Evolutionary conservation across 2,888 invertebrate species (phyloP), one percentile per base, ranked within the genome.

Genomic region (Hypena proboscidalis): DNA sequence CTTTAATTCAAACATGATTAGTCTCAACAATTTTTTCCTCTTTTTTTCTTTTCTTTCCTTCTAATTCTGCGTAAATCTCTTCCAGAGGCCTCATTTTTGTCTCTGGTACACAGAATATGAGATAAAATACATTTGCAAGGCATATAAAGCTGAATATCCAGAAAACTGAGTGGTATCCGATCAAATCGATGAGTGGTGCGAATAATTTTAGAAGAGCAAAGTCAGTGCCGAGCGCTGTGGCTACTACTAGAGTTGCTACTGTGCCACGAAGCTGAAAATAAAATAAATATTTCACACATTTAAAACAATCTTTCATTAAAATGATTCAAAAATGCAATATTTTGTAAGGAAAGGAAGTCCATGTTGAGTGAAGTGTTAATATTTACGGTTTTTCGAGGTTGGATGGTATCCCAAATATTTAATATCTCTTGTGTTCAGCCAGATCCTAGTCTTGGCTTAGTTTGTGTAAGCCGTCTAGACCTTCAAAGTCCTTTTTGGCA

Each of bases 1-100:
- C n/a, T 5, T 6, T 21, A 40, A 41, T 15, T 41, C 50, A 83
- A 19, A 82, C 70, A 20, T 79, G 73, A 51, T 78, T 77, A 0
- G 71, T 74, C 48, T 84, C 85, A 0, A 76, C 77, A 0, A 77
- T 59, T 2, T 69, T 58, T 3, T 59, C 59, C 4, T 68, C 68
- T 11, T 45, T 74, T 36, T 66, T 74, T 33, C 57, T 70, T 36
- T 89, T 83, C 19, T 80, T 87, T 1, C 93, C 94, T 58, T 94
- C 94, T 70, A 97, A 91, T 66, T 95, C 95, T 22, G 94, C 93
- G 77, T 97, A 97, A 68, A 99, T 98, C 59, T 98, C 98, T 80
- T 98, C 97, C 40, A 98, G 90, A 31, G 94, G 95, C 73, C 96
- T 95, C 60, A 97, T 98, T 74, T 96, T 96, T 0, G 98, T 99